Evolutionary conservation across 1,140 invertebrate species (phyloP).

Genomic region (Carcinoscorpius rotundicauda): DNA sequence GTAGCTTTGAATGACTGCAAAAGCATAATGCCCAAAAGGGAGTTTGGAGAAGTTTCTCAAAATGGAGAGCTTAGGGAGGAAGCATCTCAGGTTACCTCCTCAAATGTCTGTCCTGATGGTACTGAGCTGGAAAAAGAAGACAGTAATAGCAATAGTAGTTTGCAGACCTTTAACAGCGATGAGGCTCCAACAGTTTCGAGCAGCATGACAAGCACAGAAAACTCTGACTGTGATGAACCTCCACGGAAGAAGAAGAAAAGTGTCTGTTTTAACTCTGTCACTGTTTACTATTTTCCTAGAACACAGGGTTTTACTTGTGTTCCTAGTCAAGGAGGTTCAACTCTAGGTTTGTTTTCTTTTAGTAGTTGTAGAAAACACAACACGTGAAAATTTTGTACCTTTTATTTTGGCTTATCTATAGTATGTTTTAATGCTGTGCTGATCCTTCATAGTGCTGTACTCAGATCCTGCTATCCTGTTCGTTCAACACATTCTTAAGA

Average conservation of each 20-base stretch:
- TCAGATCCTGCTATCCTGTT: neutral
- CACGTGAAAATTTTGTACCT: neutral
- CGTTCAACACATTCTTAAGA: neutral
- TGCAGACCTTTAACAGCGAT: slow-evolving; percentile 2
- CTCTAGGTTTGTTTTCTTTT: slow-evolving; percentile 49
- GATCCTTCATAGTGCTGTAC: neutral
- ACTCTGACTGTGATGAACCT: slow-evolving; percentile 15
- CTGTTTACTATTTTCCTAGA: slow-evolving; percentile 88
- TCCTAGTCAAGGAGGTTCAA: slow-evolving; percentile 85
- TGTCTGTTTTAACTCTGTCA: slow-evolving; percentile 79
- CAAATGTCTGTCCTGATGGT: too few species aligned
- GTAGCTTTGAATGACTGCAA: too few species aligned
- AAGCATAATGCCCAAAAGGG: too few species aligned
- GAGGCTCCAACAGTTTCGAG: slow-evolving; percentile 14
- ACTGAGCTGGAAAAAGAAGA: too few species aligned
- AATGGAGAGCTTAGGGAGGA: too few species aligned
- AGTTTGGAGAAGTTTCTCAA: too few species aligned
- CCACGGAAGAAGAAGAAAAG: slow-evolving; percentile 31
- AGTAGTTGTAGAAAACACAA: neutral
- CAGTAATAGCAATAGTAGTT: too few species aligned
- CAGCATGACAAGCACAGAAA: slow-evolving; percentile 7
- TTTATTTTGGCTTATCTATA: neutral
- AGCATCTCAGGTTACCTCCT: too few species aligned
- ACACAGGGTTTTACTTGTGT: slow-evolving; percentile 96
- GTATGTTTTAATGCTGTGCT: neutral